Evolutionary conservation across 2,113 vertebrate species (phyloP).

Genomic region (Pontoporia blainvillei): DNA sequence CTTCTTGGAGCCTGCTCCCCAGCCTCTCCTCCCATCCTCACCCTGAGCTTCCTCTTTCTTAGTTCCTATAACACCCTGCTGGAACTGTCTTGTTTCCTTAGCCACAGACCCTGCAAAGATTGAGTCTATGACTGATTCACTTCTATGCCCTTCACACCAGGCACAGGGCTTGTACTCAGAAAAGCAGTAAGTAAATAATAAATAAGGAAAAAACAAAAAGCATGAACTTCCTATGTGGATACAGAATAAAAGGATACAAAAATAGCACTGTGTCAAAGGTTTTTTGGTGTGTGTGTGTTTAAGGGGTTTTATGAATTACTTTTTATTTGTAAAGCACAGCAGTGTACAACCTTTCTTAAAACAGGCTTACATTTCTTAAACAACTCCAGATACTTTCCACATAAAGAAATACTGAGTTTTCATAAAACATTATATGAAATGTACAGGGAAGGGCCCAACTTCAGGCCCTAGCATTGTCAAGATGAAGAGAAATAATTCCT

Average conservation of each 20-base stretch:
- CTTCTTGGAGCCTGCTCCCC: not conserved
- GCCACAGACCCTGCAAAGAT: not conserved
- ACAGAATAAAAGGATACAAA: not conserved
- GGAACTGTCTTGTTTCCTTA: not conserved
- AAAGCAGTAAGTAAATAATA: not conserved
- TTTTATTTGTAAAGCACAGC: conserved; percentile 5
- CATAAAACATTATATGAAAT: not conserved
- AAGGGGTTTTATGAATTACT: conserved; percentile 22
- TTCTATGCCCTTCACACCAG: not conserved
- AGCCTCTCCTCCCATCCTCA: not conserved
- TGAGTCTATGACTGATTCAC: not conserved
- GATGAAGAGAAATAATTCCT: not conserved
- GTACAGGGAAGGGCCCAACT: not conserved
- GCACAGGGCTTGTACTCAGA: not conserved
- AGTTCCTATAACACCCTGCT: not conserved
- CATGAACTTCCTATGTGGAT: not conserved
- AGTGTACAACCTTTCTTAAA: conserved; percentile 17
- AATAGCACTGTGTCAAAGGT: not conserved
- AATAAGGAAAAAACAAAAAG: not conserved
- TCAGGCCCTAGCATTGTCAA: not conserved
- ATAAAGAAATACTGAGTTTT: not conserved
- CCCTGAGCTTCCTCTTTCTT: not conserved
- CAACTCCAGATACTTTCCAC: not conserved
- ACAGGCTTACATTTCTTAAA: conserved; percentile 19
- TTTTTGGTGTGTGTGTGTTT: not conserved